Base-by-base conservation (phyloP, 2,888 invertebrate species). In the Tetheella fluctuosa region DNA sequence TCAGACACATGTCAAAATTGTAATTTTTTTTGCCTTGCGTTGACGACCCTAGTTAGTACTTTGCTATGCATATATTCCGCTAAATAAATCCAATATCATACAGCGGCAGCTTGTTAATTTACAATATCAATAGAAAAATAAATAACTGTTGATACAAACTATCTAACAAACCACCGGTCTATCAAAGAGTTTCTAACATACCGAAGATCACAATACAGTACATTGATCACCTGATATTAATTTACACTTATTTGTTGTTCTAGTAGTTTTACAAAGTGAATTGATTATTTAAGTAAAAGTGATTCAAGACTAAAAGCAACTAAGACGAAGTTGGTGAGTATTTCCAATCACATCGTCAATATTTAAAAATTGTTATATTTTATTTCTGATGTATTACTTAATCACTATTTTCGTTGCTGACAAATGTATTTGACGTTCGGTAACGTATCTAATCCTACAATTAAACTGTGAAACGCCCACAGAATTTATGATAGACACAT, bases 321-420 rank as follows among this genome's bases (percentile, higher is more conserved):
- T 20, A 48, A 8, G 17, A 20, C 17, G 10, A 48, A 48, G 7
- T 48, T 20, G 3, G 48, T 48, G 20, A 48, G 48, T 48, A 48
- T 48, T 48, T 48, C 15, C 17, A 5, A 10, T 3, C 42, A 5
- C n/a, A 17, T 5, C 4, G 2, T 48, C 20, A 20, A 59, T 52
- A 25, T 23, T n/a, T n/a, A n/a, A n/a, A n/a, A 52, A 53, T 10
- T 48, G 10, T 10, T 52, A 61, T 73, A 70, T 73, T n/a, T 71
- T 77, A 77, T 73, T 76, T 72, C 66, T 64, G 72, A 58, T 61
- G 55, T 59, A 62, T 81, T 80, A 74, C 77, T 76, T 76, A 83
- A 74, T 80, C 71, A 77, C 88, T 91, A 91, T 91, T 91, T 91
- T 90, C 77, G 82, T 85, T 86, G 81, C 81, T 90, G 90, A 90